Percentiles rank a stretch among this genome's conserved stretches.
Conservation (phyloP, 2,888 invertebrate species). For the Polydrusus pterygomalis region DNA sequence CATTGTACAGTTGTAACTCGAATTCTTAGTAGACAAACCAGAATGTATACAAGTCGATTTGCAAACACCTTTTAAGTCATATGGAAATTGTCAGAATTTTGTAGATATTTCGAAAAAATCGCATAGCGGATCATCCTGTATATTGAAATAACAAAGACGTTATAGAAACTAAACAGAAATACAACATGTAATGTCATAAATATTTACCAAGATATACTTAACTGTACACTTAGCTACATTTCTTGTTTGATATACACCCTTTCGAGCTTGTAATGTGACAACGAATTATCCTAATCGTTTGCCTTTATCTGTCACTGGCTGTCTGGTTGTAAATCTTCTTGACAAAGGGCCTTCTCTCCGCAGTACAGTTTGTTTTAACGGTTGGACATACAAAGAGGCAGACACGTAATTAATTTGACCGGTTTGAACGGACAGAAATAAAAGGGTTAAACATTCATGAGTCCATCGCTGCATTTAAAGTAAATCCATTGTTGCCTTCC, state of each 20-base stretch:
- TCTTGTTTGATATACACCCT: slow-evolving; percentile 3
- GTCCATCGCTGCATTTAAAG: too few relatives aligned
- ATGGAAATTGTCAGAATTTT: too few relatives aligned
- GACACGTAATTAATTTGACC: neutral
- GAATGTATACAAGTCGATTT: too few relatives aligned
- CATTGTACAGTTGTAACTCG: too few relatives aligned
- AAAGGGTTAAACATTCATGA: too few relatives aligned
- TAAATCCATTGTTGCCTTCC: too few relatives aligned
- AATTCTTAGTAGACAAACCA: too few relatives aligned
- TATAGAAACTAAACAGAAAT: too few relatives aligned
- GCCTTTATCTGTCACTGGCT: slow-evolving; percentile 10
- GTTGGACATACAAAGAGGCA: neutral
- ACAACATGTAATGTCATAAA: neutral
- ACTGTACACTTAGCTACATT: neutral
- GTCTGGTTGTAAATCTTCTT: slow-evolving; percentile 2
- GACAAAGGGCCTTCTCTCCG: slow-evolving; percentile 6
- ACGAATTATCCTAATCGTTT: slow-evolving; percentile 19
- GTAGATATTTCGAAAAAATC: too few relatives aligned
- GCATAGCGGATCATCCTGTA: too few relatives aligned
- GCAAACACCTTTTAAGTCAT: too few relatives aligned
- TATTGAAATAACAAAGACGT: too few relatives aligned
- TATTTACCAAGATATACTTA: neutral
- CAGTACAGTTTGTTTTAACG: neutral
- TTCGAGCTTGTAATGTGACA: slow-evolving; percentile 3
- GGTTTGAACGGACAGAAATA: neutral